These are phyloP conservation scores for Iphiclides podalirius DNA, from an alignment of 2,888 invertebrate species.

Conservation along the genomic window DNA sequence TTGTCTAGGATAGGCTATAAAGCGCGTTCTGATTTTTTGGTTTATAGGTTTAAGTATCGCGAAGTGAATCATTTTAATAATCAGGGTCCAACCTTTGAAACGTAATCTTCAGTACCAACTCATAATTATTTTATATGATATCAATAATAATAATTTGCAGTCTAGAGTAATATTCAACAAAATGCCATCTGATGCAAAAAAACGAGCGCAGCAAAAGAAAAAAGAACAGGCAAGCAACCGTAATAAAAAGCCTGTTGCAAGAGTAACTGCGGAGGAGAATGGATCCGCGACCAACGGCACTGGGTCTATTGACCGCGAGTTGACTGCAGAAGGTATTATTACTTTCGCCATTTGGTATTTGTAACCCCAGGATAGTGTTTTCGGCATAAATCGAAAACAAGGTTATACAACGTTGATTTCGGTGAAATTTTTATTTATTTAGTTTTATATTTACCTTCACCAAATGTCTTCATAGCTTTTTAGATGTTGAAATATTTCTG, in stretches of 20 bases:
- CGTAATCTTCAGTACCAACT: not conserved
- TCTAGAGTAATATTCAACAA: constrained; percentile 33
- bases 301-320: constrained; percentile 76
- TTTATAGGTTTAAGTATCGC: not conserved
- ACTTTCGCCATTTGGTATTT: not conserved
- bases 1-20: not conserved
- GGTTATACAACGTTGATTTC: too few relatives aligned
- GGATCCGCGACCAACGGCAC: constrained; percentile 75
- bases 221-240: constrained; percentile 94
- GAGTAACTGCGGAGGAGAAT: constrained; percentile 74
- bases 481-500: too few relatives aligned
- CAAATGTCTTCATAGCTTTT: too few relatives aligned
- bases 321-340: constrained; percentile 86
- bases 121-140: not conserved
- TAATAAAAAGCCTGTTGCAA: constrained; percentile 75
- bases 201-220: constrained; percentile 98
- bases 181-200: constrained; percentile 99
- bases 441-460: too few relatives aligned
- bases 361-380: too few relatives aligned
- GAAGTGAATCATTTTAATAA: constrained; percentile 12
- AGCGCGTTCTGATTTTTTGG: not conserved
- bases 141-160: constrained; percentile 24
- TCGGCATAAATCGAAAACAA: too few relatives aligned
- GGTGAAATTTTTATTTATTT: too few relatives aligned
- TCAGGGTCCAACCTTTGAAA: not conserved